Conservation (phyloP, 2,113 vertebrate genomes). For the Semnopithecus entellus region DNA sequence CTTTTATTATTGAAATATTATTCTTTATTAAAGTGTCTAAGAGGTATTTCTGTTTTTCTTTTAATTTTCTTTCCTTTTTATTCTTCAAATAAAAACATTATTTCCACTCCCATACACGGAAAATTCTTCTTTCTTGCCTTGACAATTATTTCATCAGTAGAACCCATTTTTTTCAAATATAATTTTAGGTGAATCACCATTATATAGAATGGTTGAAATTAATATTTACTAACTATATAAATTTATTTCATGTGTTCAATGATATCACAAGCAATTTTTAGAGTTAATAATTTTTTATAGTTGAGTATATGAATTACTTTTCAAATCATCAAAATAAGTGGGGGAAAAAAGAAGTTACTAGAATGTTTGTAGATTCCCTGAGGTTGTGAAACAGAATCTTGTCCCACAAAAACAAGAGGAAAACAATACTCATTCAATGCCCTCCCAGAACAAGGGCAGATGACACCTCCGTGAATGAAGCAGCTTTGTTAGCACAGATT, state of each 20-base stretch:
- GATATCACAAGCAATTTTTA: not conserved
- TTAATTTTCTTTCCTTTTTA: not conserved
- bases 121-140: not conserved
- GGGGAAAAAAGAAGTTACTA: not conserved
- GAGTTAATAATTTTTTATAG: not conserved
- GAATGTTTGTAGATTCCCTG: not conserved
- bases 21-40: not conserved
- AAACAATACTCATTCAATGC: not conserved
- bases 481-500: fast-evolving
- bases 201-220: not conserved
- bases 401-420: not conserved
- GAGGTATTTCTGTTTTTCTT: not conserved
- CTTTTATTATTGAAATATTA: not conserved
- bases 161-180: not conserved
- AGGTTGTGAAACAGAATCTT: not conserved
- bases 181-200: not conserved
- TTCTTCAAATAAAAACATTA: not conserved
- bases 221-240: not conserved
- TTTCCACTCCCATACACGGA: not conserved
- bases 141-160: not conserved
- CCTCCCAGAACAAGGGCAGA: not conserved
- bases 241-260: not conserved
- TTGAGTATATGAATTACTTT: not conserved
- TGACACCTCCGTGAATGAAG: not conserved
- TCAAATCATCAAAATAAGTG: not conserved